These are phyloP conservation scores for Nibea coibor DNA, from an alignment of 2,113 vertebrate species.

Conservation along the genomic window DNA sequence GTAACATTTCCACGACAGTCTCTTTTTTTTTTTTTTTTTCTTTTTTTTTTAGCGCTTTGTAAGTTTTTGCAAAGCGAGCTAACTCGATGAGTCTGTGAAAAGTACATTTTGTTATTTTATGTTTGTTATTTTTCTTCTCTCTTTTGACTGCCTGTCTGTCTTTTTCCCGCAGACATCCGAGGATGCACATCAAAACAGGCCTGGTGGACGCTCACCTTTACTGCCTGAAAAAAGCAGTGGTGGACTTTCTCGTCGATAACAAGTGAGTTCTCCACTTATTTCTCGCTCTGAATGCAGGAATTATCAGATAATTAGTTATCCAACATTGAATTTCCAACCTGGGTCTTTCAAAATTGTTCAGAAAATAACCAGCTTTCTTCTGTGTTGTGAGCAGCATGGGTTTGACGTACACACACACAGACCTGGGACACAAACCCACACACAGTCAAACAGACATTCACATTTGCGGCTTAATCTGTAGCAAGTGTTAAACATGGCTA, in stretches of 20 bases:
- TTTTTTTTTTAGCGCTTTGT: neutral
- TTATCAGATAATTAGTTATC: neutral
- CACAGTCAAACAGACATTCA: constrained; percentile 28
- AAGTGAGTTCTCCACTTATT: constrained; percentile 83
- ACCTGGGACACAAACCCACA: neutral
- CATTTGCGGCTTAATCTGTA: constrained; percentile 53
- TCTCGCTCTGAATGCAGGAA: neutral
- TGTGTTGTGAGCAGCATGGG: neutral
- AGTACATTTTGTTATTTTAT: neutral
- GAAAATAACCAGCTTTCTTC: neutral
- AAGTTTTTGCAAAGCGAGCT: neutral
- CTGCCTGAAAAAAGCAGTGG: constrained; percentile 95
- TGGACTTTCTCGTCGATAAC: constrained; percentile 95
- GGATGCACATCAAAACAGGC: constrained; percentile 94
- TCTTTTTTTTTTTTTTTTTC: neutral
- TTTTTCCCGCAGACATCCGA: constrained; percentile 88
- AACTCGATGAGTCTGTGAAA: neutral
- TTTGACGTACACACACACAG: neutral
- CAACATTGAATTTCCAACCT: neutral
- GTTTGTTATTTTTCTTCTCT: neutral
- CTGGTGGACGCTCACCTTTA: constrained; percentile 98
- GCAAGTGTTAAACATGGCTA: constrained; percentile 65
- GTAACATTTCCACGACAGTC: neutral
- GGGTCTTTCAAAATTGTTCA: neutral
- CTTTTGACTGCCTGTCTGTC: neutral